phyloP scores from a whole-genome alignment of 2,797 vertebrate genomes.

The Sebastolobus alascanus region DNA sequence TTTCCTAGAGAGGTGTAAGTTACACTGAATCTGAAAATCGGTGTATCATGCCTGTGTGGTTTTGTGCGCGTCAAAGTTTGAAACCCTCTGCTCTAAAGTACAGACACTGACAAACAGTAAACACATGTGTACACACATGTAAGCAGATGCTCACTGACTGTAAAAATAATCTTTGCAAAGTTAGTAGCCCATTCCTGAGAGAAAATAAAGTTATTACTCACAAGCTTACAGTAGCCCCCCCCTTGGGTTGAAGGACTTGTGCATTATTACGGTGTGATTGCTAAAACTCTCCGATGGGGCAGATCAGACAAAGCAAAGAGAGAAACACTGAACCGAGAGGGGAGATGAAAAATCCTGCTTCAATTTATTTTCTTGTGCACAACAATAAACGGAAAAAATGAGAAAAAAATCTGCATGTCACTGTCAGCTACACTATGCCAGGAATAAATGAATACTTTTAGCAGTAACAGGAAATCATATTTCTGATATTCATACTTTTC shows the following conservation, averaged over 20 bases:
- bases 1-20: too few species aligned
- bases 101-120: background rate
- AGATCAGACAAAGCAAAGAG: background rate
- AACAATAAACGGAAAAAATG: background rate
- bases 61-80: background rate
- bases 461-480: background rate
- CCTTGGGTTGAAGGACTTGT: background rate
- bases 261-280: background rate
- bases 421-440: background rate
- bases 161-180: background rate
- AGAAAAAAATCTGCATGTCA: background rate
- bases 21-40: background rate
- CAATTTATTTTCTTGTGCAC: background rate
- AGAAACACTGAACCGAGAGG: background rate
- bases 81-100: background rate
- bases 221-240: background rate
- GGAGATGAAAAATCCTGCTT: background rate
- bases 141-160: background rate
- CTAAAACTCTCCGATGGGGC: constrained; percentile 2
- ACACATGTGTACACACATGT: background rate
- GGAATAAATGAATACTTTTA: background rate
- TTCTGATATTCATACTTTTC: background rate
- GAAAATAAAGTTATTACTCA: constrained; percentile 19
- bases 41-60: background rate
- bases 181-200: background rate